A percentile compares a stretch with the other conserved stretches of the same genome.
These are phyloP conservation scores for Prolemur simus DNA, from an alignment of 2,113 vertebrate species.

Conservation along the genomic window DNA sequence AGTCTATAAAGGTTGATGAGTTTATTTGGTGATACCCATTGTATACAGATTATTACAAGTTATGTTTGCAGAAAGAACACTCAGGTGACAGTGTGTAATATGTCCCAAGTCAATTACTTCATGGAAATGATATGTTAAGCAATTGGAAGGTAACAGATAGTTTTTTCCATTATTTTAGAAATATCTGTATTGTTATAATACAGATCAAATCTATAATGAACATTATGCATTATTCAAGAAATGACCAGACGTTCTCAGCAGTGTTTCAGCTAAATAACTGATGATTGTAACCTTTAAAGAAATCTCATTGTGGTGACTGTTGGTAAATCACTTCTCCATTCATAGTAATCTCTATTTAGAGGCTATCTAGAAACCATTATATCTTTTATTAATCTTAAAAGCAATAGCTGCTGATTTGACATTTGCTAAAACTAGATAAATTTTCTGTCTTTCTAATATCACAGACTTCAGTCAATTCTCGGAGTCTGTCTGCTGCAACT, in stretches of 20 bases:
- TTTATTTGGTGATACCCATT: slow-evolving; percentile 81
- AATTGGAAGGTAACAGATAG: slow-evolving; percentile 83
- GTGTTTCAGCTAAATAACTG: slow-evolving; percentile 90
- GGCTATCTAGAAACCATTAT: slow-evolving; percentile 84
- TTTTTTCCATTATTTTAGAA: slow-evolving; percentile 86
- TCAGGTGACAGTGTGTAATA: slow-evolving; percentile 78
- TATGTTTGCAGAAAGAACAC: slow-evolving; percentile 76
- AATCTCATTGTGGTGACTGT: slow-evolving; percentile 87
- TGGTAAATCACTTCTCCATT: slow-evolving; percentile 89
- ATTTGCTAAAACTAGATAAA: slow-evolving; percentile 85
- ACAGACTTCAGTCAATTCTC: slow-evolving; percentile 74
- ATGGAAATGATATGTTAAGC: slow-evolving; percentile 84
- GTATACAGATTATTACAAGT: slow-evolving; percentile 80
- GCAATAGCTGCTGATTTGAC: slow-evolving; percentile 83
- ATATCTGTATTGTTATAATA: slow-evolving; percentile 85
- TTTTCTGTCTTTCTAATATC: slow-evolving; percentile 78
- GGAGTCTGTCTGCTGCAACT: slow-evolving; percentile 49
- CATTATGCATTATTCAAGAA: slow-evolving; percentile 87
- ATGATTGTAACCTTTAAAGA: slow-evolving; percentile 93
- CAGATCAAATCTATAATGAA: slow-evolving; percentile 83
- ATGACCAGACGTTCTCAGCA: slow-evolving; percentile 85
- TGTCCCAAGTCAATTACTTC: slow-evolving; percentile 85
- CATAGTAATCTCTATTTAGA: slow-evolving; percentile 88
- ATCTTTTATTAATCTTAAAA: slow-evolving; percentile 87
- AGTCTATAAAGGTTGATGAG: slow-evolving; percentile 81